phyloP scores from a whole-genome alignment of 2,888 invertebrate genomes.

The Lepidocyrtinus sp. region DNA sequence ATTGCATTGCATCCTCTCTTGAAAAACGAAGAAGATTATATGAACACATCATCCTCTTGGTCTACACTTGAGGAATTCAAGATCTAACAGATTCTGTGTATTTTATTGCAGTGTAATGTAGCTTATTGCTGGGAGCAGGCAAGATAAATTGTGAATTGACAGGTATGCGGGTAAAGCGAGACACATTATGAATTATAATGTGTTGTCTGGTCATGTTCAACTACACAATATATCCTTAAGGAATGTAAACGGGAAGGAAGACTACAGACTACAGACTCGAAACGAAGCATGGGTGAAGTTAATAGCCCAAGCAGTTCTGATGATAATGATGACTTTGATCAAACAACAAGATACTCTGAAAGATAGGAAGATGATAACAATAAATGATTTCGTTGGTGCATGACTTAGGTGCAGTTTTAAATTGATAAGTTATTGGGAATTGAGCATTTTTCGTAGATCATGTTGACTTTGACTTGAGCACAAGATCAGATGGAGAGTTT shows the following conservation, averaged over 20 bases:
- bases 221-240: not conserved
- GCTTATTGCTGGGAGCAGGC: slow-evolving; percentile 46
- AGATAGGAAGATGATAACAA: slow-evolving; percentile 26
- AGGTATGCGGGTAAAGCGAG: slow-evolving; percentile 44
- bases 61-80: no score
- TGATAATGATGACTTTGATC: slow-evolving; percentile 41
- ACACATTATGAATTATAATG: slow-evolving; percentile 59
- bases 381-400: slow-evolving; percentile 19
- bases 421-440: slow-evolving; percentile 36
- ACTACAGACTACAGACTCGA: not conserved
- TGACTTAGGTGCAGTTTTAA: slow-evolving; percentile 20
- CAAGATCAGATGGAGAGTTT: slow-evolving; percentile 30
- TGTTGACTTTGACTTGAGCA: slow-evolving; percentile 5
- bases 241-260: no score
- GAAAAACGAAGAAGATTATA: no score
- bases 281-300: slow-evolving; percentile 14
- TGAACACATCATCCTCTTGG: no score
- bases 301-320: slow-evolving; percentile 34
- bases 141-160: slow-evolving; percentile 54
- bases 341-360: slow-evolving; percentile 25
- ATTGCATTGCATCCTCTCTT: no score
- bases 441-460: slow-evolving; percentile 19
- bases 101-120: slow-evolving; percentile 16
- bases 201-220: slow-evolving; percentile 40
- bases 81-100: no score